These are phyloP conservation scores for Ceriagrion tenellum DNA, from an alignment of 2,888 invertebrate species.

Conservation along the genomic window DNA sequence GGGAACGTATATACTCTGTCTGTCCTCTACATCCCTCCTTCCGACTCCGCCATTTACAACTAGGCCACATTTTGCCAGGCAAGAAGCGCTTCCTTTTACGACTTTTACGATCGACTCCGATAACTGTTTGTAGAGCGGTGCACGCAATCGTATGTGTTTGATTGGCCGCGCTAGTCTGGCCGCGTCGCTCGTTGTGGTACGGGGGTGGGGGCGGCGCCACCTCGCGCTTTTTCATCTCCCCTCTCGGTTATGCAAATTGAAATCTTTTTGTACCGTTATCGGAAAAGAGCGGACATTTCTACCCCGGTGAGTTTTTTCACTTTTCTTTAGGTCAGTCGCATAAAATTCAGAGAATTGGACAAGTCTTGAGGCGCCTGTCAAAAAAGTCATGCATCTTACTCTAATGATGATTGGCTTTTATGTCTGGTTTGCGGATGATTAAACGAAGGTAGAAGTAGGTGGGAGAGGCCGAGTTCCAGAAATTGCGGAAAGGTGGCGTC, in stretches of 20 bases:
- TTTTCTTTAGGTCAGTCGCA: neutral
- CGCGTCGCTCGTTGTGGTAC: neutral
- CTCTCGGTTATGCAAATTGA: slow-evolving; percentile 21
- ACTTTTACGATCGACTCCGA: neutral
- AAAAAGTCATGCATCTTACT: no score
- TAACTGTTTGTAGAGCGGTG: slow-evolving; percentile 28
- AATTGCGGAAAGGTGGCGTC: no score
- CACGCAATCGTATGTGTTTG: neutral
- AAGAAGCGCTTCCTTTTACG: neutral
- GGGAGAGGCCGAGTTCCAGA: no score
- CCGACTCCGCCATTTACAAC: neutral
- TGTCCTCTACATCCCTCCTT: neutral
- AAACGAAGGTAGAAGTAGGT: no score
- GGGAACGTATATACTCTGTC: neutral
- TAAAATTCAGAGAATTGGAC: neutral
- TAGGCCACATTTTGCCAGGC: neutral
- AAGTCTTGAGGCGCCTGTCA: neutral
- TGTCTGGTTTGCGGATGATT: no score
- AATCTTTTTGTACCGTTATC: slow-evolving; percentile 17
- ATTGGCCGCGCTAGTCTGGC: neutral
- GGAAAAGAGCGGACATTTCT: neutral
- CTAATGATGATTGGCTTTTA: no score
- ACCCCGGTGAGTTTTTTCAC: neutral
- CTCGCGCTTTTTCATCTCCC: neutral
- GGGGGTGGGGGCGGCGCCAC: neutral